These are phyloP conservation scores for Caenorhabditis zanzibari DNA, from an alignment of 2,888 invertebrate genomes.

Conservation along the genomic window DNA sequence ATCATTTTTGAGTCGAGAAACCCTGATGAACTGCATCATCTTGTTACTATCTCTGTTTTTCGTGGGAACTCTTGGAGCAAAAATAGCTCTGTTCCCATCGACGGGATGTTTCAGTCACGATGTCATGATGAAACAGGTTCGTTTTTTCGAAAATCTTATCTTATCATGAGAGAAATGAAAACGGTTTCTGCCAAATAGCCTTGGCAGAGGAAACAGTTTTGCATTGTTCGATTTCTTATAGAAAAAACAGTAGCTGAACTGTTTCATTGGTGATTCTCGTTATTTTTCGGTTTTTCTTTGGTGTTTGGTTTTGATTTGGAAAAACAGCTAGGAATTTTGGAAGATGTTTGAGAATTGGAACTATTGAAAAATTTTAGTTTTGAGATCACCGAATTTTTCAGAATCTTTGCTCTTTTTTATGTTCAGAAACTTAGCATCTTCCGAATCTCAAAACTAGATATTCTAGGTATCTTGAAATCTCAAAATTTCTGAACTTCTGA, in stretches of 20 bases:
- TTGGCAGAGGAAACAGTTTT: neutral
- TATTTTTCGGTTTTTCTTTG: neutral
- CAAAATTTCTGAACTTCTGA: no score
- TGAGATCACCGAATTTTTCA: no score
- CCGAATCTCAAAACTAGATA: no score
- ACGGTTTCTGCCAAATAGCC: constrained; percentile 14
- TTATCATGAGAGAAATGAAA: constrained; percentile 25
- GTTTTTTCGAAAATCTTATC: constrained; percentile 37
- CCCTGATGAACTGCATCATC: neutral
- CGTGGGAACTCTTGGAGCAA: constrained; percentile 37
- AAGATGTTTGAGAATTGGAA: no score
- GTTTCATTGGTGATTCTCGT: neutral
- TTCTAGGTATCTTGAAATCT: no score
- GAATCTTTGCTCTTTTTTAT: no score
- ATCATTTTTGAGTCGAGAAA: constrained; percentile 27
- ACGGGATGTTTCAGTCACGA: constrained; percentile 81
- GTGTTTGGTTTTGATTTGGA: neutral
- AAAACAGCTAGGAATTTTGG: neutral
- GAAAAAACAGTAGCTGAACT: neutral
- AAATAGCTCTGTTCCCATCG: constrained; percentile 78
- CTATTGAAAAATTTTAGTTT: no score
- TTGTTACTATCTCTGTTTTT: neutral
- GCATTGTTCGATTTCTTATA: constrained; percentile 1
- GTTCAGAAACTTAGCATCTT: no score
- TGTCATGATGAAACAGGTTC: constrained; percentile 80